Base-by-base conservation (phyloP, 2,113 vertebrate species). In the Spermophilus dauricus region DNA sequence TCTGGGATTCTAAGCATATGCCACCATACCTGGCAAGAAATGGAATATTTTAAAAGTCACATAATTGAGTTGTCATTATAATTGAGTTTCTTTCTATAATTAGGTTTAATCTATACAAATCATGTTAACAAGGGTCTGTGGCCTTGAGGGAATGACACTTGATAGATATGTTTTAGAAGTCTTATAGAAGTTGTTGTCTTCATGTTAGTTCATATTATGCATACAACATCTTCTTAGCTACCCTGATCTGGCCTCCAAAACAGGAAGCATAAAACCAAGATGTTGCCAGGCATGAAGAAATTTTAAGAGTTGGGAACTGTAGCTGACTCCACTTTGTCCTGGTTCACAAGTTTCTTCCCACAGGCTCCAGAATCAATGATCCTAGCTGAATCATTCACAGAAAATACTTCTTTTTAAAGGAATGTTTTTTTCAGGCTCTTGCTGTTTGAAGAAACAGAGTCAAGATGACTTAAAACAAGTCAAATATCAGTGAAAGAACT, bases 401-500 rank as follows among this genome's bases (percentile, higher is more conserved):
- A 78, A 82, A 92, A 82, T 20, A 22, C 26, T 81, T 45, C 42
- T 67, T 51, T 51, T n/a, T 53, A 34, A 86, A 89, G n/a, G 30
- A 83, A 16, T 39, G 8, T 39, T 90, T 89, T 89, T 89, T 91
- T 91, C 84, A 87, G 65, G 13, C 1, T 42, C 73, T 96, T 78
- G 48, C 67, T 95, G 8, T 76, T 87, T 82, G 70, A 93, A 90
- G 81, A 92, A 94, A 95, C n/a, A 61, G 53, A 93, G 42, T 88
- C 65, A 72, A 63, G 51, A n/a, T 86, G 89, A 89, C 85, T 88
- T 88, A 94, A 92, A 45, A 82, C 42, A 86, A 96, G 58, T 56
- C 24, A 37, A 77, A 92, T 81, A 91, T 37, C 37, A 45, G 69
- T 53, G 37, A 75, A 88, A 95, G 83, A 96, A 22, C 61, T 93